Base-by-base conservation (phyloP, 1,140 invertebrate genomes). In the Drosophila novamexicana region DNA sequence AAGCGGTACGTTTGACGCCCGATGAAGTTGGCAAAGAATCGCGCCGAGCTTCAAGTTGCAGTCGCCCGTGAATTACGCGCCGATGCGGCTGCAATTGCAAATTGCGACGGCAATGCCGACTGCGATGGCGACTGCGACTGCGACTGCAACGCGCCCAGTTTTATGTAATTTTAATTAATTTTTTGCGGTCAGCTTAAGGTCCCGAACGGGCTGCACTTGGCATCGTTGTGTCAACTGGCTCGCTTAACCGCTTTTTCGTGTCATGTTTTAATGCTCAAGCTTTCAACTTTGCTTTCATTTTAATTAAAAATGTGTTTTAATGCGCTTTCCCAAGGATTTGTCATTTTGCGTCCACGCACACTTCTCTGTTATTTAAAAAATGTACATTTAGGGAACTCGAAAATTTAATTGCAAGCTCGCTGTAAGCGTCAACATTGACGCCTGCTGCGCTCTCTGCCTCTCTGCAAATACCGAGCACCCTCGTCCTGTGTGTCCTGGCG, bases 241-340 rank as follows among this genome's bases (percentile, higher is more conserved):
- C 36, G 29, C 34, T 44, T 66, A 50, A 16, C 66, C 18, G 37
- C 66, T 62, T 53, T 65, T 72, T 50, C 63, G 67, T 75, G 72
- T 62, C 72, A 75, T 64, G 72, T 73, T 74, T 75, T 47, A 72
- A 76, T 64, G 54, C 68, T 73, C 69, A 78, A 78, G 77, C 77
- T 84, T 84, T 75, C 72, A 89, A 81, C 77, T 81, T 89, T 81
- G 84, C 84, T 88, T 89, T 81, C 74, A 32, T 88, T 88, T 88
- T 88, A 88, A 88, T 88, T 88, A 88, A 88, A 85, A 88, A 71
- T 79, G 70, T 67, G 62, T 88, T 88, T 89, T 88, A 88, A 88
- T 88, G 84, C 85, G 83, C 53, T 75, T 80, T 74, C 12, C 29
- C 44, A 62, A 64, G 68, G 59, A 71, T 64, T 71, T 61, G 57